A percentile compares a stretch with the other conserved stretches of the same genome.
These are phyloP conservation scores for Thunnus maccoyii DNA, from an alignment of 2,113 vertebrate genomes.

Conservation along the genomic window DNA sequence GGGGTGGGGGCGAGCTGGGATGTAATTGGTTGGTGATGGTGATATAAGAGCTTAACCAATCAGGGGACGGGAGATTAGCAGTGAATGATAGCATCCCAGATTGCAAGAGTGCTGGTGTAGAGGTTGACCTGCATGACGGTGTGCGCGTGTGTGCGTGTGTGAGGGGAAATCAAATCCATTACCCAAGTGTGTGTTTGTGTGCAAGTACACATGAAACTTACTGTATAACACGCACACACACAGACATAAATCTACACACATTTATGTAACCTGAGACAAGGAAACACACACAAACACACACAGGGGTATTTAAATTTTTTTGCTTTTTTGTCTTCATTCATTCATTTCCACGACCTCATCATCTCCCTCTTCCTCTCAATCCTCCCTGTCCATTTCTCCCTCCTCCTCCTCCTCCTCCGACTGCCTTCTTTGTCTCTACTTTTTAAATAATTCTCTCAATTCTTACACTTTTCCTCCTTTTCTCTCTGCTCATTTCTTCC, in stretches of 20 bases:
- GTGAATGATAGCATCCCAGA: slow-evolving; percentile 56
- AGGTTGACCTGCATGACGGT: slow-evolving; percentile 72
- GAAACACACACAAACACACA: slow-evolving; percentile 63
- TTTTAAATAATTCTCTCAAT: slow-evolving; percentile 26
- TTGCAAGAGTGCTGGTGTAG: slow-evolving; percentile 44
- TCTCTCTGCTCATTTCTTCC: slow-evolving; percentile 13
- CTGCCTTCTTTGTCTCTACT: slow-evolving; percentile 23
- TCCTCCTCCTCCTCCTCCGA: not conserved
- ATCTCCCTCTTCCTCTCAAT: slow-evolving; percentile 47
- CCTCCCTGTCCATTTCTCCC: too few relatives aligned
- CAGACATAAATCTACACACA: not conserved
- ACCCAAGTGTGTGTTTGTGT: slow-evolving; percentile 74
- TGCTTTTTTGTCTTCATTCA: slow-evolving; percentile 54
- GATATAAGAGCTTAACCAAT: slow-evolving; percentile 66
- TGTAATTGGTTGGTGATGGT: slow-evolving; percentile 79
- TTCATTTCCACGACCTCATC: slow-evolving; percentile 65
- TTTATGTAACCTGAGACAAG: not conserved
- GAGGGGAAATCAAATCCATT: slow-evolving; percentile 31
- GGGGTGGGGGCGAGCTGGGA: slow-evolving; percentile 46
- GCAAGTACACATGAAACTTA: not conserved
- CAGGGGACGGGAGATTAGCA: slow-evolving; percentile 42
- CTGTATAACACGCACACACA: not conserved
- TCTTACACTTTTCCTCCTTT: slow-evolving; percentile 36
- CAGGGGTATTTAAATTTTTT: slow-evolving; percentile 54
- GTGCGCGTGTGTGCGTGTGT: slow-evolving; percentile 42